phyloP scores from a whole-genome alignment of 2,113 vertebrate genomes.

The Epinephelus moara region DNA sequence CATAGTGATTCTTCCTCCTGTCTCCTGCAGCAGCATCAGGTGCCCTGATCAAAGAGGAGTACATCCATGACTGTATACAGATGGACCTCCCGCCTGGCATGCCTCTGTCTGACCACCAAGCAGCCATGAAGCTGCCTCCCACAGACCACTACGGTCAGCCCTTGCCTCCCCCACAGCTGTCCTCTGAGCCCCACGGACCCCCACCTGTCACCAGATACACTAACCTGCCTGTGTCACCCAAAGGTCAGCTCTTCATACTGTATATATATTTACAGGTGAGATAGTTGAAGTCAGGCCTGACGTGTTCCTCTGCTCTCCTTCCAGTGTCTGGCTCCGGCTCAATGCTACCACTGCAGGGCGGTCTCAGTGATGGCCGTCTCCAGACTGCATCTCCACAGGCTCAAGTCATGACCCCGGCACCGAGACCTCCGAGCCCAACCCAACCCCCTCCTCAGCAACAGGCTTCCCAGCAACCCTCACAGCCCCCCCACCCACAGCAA shows the following conservation, averaged over 20 bases:
- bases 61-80: slow-evolving; percentile 82
- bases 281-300: not conserved
- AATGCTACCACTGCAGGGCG: slow-evolving; percentile 79
- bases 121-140: slow-evolving; percentile 73
- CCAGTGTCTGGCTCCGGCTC: slow-evolving; percentile 74
- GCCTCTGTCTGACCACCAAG: slow-evolving; percentile 73
- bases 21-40: slow-evolving; percentile 54
- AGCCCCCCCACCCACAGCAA: slow-evolving; percentile 67
- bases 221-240: slow-evolving; percentile 79
- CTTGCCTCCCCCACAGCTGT: slow-evolving; percentile 74
- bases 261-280: not conserved
- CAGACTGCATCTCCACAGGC: slow-evolving; percentile 79
- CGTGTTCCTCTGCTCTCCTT: not conserved
- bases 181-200: slow-evolving; percentile 70
- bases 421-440: slow-evolving; percentile 74
- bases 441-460: slow-evolving; percentile 74
- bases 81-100: slow-evolving; percentile 78
- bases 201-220: slow-evolving; percentile 74
- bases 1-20: not conserved
- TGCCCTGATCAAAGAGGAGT: slow-evolving; percentile 84
- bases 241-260: slow-evolving; percentile 45
- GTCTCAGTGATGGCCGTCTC: slow-evolving; percentile 76
- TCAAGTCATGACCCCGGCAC: slow-evolving; percentile 76
- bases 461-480: slow-evolving; percentile 59
- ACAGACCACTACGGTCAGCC: slow-evolving; percentile 82